Percentiles rank a stretch among this genome's conserved stretches.
Conservation (phyloP, 2,113 vertebrate species). For the Puffinus mauretanicus region DNA sequence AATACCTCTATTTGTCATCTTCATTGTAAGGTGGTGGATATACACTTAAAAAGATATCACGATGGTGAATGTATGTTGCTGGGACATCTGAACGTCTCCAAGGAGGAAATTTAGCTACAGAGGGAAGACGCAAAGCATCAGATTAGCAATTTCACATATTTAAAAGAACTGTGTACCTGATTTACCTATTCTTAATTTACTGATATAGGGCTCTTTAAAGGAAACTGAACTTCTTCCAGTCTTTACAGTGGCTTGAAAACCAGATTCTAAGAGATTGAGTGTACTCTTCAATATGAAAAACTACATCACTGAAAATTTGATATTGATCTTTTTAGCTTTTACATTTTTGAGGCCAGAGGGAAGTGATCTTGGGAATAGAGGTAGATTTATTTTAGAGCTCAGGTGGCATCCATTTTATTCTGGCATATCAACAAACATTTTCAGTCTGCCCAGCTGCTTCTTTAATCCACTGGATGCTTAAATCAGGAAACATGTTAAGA, state of each 20-base stretch:
- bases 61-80: not conserved
- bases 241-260: not conserved
- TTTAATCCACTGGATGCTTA: slow-evolving; percentile 24
- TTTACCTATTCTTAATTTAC: not conserved
- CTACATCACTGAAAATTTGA: not conserved
- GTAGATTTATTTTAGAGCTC: slow-evolving; percentile 41
- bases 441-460: slow-evolving; percentile 1
- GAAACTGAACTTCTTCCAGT: not conserved
- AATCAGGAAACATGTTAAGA: slow-evolving; percentile 8
- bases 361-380: not conserved
- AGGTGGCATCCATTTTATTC: slow-evolving; percentile 15
- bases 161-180: not conserved
- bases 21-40: not conserved
- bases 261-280: not conserved
- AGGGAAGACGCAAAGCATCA: not conserved
- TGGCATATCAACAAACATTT: slow-evolving; percentile 42
- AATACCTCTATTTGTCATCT: not conserved
- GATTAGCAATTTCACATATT: not conserved
- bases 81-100: not conserved
- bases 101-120: not conserved
- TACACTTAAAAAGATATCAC: not conserved
- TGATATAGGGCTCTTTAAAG: not conserved
- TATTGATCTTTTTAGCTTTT: slow-evolving; percentile 34
- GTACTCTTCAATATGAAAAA: not conserved
- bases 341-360: not conserved